A percentile compares a stretch with the other conserved stretches of the same genome.
These are phyloP conservation scores for Sclerodermus sp. DNA, from an alignment of 2,888 invertebrate species.

Conservation along the genomic window DNA sequence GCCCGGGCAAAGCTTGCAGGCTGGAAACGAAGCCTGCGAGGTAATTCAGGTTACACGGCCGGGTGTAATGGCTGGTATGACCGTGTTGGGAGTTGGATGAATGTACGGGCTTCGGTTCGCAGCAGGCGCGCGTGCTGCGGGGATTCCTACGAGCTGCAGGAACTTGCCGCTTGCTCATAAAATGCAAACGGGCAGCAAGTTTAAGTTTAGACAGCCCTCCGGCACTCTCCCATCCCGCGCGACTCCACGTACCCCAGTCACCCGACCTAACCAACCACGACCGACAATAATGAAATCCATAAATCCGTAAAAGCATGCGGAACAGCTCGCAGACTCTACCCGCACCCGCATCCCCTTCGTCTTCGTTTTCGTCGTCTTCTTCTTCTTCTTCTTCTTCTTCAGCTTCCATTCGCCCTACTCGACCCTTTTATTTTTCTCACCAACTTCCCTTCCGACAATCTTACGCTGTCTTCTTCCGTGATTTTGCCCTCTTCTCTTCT, in stretches of 20 bases:
- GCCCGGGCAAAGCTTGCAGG: not conserved
- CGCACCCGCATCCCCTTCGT: conserved; percentile 13
- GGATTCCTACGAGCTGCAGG: conserved; percentile 38
- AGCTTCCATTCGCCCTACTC: conserved; percentile 2
- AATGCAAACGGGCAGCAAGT: conserved; percentile 54
- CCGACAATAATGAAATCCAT: conserved; percentile 70
- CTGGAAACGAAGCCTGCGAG: not conserved
- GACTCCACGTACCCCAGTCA: conserved; percentile 21
- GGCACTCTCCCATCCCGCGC: conserved; percentile 16
- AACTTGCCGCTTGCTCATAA: conserved; percentile 48
- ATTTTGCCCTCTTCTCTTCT: not conserved
- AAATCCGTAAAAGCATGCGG: conserved; percentile 63
- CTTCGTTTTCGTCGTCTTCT: conserved; percentile 12
- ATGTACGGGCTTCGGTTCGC: conserved; percentile 42
- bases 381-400: conserved; percentile 9
- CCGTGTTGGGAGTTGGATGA: conserved; percentile 27
- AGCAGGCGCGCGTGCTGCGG: conserved; percentile 14
- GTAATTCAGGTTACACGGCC: conserved; percentile 36
- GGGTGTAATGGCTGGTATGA: conserved; percentile 36
- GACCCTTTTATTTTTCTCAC: conserved; percentile 10
- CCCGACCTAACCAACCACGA: conserved; percentile 62
- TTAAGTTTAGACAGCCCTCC: conserved; percentile 46
- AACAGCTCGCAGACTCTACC: conserved; percentile 17
- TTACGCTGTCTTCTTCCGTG: not conserved
- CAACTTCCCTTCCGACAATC: conserved; percentile 6